Evolutionary conservation across 2,113 vertebrate species (phyloP), one percentile per base, ranked within the genome.

Genomic region (Herpetotheres cachinnans): DNA sequence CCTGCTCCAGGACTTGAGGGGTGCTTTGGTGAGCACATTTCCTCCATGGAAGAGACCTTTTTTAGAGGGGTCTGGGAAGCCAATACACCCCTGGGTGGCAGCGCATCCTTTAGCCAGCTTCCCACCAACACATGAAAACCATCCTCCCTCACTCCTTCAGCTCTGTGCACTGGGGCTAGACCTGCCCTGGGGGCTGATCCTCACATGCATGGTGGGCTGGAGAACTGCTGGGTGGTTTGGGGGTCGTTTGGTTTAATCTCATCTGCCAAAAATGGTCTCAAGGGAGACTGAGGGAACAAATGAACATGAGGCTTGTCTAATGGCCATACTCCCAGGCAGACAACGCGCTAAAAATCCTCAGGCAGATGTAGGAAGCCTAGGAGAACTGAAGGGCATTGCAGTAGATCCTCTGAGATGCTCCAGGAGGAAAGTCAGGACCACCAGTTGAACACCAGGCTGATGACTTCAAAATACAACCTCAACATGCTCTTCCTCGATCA

Each of bases 161-260:
- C 74, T 93, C 70, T 82, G 30, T 65, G 44, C 17, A 6, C 5
- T 0, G 0, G 32, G 34, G 5, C 2, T 55, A 34, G 27, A 29
- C 6, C 11, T 63, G 47, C 36, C 21, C 72, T 38, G 8, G 7
- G 22, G 8, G 9, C 27, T 89, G 20, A 15, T 62, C 38, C 10
- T 25, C 1, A 0, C 2, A 0, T 36, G 8, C 0, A 0, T 44
- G 46, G 27, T 66, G 24, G 65, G 38, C 56, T 2, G 1, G 58
- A 84, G 61, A 65, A 26, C 16, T 58, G 24, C 24, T n/a, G 54
- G 17, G n/a, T 30, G 7, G 4, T 52, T 90, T 85, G 15, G 17
- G 29, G 25, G 26, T 9, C 9, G 2, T 91, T 62, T 78, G 42
- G 19, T 58, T 86, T 90, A 29, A 82, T 86, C 24, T 78, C 40